phyloP scores from a whole-genome alignment of 2,797 vertebrate species.

The Pipistrellus pipistrellus region DNA sequence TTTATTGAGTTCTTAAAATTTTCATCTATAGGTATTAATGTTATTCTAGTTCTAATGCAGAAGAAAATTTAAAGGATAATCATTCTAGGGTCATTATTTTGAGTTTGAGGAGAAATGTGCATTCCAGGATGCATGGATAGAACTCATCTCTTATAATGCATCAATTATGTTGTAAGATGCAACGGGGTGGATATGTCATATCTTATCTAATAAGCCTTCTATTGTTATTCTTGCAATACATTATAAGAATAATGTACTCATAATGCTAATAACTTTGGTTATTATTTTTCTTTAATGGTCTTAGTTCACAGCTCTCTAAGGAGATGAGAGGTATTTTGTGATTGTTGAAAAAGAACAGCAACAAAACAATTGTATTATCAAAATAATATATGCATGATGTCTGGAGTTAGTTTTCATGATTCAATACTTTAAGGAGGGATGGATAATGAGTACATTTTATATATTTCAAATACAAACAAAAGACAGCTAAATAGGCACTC shows the following conservation, averaged over 20 bases:
- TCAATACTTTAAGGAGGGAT: constrained; percentile 65
- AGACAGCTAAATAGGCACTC: constrained; percentile 43
- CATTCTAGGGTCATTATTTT: constrained; percentile 48
- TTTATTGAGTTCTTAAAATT: constrained; percentile 26
- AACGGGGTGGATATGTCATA: constrained; percentile 21
- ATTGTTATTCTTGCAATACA: constrained; percentile 65
- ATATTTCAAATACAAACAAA: constrained; percentile 72
- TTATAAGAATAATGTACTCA: constrained; percentile 69
- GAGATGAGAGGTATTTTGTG: constrained; percentile 70
- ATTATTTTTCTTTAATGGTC: constrained; percentile 67
- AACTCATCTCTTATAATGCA: constrained; percentile 68
- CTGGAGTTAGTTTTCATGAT: constrained; percentile 75
- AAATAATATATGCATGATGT: constrained; percentile 63
- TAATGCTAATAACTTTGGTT: constrained; percentile 68
- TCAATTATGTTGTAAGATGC: constrained; percentile 52
- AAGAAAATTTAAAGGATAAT: constrained; percentile 62
- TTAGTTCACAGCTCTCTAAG: constrained; percentile 77
- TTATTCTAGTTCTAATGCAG: constrained; percentile 52
- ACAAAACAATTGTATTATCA: constrained; percentile 63
- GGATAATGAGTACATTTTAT: constrained; percentile 68
- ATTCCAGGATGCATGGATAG: constrained; percentile 39
- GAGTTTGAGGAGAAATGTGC: constrained; percentile 59
- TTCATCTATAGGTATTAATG: neutral
- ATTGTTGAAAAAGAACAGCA: constrained; percentile 71
- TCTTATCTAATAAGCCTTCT: constrained; percentile 65